Conservation (phyloP, 2,113 vertebrate species). For the Trochalopteron elliotii region DNA sequence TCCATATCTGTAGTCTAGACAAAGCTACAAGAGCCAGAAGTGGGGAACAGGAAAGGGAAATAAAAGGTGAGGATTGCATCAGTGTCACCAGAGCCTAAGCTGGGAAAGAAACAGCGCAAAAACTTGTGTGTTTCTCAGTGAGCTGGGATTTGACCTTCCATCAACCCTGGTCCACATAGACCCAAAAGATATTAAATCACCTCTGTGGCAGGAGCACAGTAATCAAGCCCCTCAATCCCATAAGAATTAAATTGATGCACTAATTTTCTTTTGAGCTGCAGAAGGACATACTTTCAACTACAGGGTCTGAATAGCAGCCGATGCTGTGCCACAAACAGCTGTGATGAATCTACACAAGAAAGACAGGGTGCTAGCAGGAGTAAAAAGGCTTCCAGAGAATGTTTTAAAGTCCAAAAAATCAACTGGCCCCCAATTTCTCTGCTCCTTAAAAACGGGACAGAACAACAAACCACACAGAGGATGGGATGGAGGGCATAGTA, state of each 20-base stretch:
- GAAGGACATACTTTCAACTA: background rate
- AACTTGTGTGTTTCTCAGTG: background rate
- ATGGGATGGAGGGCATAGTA: background rate
- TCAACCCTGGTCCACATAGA: constrained; percentile 14
- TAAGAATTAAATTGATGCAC: background rate
- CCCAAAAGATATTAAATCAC: constrained; percentile 45
- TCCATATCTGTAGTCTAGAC: constrained; percentile 19
- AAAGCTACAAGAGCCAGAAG: background rate
- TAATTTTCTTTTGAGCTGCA: constrained; percentile 19
- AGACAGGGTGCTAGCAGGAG: background rate
- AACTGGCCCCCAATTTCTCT: background rate
- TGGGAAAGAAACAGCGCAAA: background rate
- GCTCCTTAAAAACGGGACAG: background rate
- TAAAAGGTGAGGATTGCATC: constrained; percentile 47
- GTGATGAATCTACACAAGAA: background rate
- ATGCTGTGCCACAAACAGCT: constrained; percentile 23
- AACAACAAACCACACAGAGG: background rate
- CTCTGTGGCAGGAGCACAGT: background rate
- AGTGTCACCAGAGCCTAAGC: constrained; percentile 32
- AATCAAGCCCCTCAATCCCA: constrained; percentile 20
- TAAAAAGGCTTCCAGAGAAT: background rate
- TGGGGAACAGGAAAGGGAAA: constrained; percentile 36
- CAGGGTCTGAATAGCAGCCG: background rate
- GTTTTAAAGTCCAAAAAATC: background rate
- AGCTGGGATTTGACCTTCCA: constrained; percentile 23